These are phyloP conservation scores for Danio kyathit DNA, from an alignment of 2,797 vertebrate genomes.

Conservation along the genomic window DNA sequence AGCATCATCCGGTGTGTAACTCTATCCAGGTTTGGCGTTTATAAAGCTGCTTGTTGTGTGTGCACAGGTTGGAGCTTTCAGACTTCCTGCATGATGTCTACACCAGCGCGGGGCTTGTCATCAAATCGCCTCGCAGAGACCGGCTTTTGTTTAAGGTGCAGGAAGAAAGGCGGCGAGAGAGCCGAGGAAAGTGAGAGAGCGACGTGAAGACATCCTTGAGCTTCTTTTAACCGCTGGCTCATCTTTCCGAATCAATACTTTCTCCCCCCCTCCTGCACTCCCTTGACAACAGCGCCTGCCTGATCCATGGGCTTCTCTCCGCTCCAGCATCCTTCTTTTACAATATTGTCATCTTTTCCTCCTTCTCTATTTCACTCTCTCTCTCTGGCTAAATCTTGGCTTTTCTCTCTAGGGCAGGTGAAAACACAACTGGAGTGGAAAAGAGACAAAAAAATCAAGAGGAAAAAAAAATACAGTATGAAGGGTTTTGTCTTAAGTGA, in stretches of 20 bases:
- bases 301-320: constrained; percentile 60
- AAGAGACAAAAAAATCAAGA: constrained; percentile 32
- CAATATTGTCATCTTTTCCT: constrained; percentile 60
- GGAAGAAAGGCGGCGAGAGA: constrained; percentile 45
- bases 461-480: constrained; percentile 54
- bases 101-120: constrained; percentile 32
- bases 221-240: constrained; percentile 64
- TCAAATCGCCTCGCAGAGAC: constrained; percentile 32
- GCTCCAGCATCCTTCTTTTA: constrained; percentile 55
- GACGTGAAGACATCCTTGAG: constrained; percentile 67
- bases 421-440: constrained; percentile 64
- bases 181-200: constrained; percentile 35
- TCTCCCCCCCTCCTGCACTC: constrained; percentile 40
- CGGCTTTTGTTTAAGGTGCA: constrained; percentile 46
- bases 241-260: constrained; percentile 73
- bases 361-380: constrained; percentile 8
- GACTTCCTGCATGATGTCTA: constrained; percentile 42
- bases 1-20: constrained; percentile 21
- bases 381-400: constrained; percentile 47
- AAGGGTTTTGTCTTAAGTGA: constrained; percentile 63
- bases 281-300: constrained; percentile 58
- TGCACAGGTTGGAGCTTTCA: background rate
- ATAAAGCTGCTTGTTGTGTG: constrained; percentile 14
- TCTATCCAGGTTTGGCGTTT: background rate
- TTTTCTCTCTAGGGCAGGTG: constrained; percentile 62